Conservation (phyloP, 2,797 vertebrate species). For the Lepidocolaptes lacrymiger region DNA sequence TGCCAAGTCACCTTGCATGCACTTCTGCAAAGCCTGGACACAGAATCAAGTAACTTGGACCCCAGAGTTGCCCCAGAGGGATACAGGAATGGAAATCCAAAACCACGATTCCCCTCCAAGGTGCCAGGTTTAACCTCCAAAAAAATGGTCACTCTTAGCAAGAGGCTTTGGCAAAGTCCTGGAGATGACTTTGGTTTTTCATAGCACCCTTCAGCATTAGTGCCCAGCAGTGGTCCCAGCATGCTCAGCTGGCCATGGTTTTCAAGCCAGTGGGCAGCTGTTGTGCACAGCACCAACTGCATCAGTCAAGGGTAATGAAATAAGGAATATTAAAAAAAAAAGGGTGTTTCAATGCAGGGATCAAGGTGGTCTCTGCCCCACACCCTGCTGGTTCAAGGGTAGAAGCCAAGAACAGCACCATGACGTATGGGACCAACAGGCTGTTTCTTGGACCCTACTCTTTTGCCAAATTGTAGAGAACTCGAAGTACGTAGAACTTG, state of each 20-base stretch:
- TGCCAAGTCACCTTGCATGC: background rate
- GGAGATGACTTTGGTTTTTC: rapidly evolving
- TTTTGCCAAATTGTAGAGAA: background rate
- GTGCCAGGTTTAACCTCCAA: background rate
- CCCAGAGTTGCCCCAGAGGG: rapidly evolving
- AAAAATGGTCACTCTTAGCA: background rate
- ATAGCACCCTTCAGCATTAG: background rate
- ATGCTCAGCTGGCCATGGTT: rapidly evolving
- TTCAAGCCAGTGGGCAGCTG: background rate
- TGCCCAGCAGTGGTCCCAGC: background rate
- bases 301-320: background rate
- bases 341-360: background rate
- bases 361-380: background rate
- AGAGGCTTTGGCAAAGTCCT: background rate
- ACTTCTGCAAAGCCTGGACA: background rate
- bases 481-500: background rate
- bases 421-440: background rate
- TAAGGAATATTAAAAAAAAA: background rate
- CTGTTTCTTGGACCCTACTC: background rate
- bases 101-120: background rate
- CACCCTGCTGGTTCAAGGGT: background rate
- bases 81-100: background rate
- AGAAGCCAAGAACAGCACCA: background rate
- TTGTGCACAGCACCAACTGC: background rate
- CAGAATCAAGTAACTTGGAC: background rate